phyloP scores from a whole-genome alignment of 2,888 invertebrate genomes.

The Oxyteleia sp. region DNA sequence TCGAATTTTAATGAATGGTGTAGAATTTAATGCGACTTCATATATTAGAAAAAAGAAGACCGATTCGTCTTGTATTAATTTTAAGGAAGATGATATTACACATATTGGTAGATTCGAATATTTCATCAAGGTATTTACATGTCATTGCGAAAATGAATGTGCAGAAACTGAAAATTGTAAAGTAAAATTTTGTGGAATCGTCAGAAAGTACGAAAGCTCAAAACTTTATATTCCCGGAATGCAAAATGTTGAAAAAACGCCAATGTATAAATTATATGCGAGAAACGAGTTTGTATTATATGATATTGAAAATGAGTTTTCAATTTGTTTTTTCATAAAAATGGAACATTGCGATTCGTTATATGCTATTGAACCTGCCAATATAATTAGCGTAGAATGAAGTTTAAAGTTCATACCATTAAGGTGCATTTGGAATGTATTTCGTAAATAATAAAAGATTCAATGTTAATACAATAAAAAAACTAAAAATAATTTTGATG shows the following conservation, averaged over 20 bases:
- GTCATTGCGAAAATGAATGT: slow-evolving; percentile 2
- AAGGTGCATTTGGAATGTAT: too few relatives aligned
- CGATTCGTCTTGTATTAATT: slow-evolving; percentile 16
- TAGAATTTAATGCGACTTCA: slow-evolving; percentile 8
- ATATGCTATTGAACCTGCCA: slow-evolving; percentile 9
- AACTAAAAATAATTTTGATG: too few relatives aligned
- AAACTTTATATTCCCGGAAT: not conserved
- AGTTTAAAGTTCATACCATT: not conserved
- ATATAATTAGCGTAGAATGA: slow-evolving; percentile 20
- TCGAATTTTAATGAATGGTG: slow-evolving; percentile 2
- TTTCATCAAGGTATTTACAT: not conserved
- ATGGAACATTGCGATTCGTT: not conserved
- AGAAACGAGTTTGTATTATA: slow-evolving; percentile 3
- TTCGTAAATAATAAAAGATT: too few relatives aligned
- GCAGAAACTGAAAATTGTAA: not conserved
- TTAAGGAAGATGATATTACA: not conserved
- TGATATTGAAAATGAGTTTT: slow-evolving; percentile 12
- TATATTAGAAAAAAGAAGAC: slow-evolving; percentile 8
- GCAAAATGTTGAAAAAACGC: not conserved
- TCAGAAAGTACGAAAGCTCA: not conserved
- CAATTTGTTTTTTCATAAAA: slow-evolving; percentile 7
- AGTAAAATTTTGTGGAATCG: slow-evolving; percentile 12
- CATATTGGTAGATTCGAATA: not conserved
- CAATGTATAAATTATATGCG: not conserved
- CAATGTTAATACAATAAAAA: too few relatives aligned